Evolutionary conservation across 2,797 vertebrate genomes (phyloP).

Genomic region (Chelidonichthys spinosus): DNA sequence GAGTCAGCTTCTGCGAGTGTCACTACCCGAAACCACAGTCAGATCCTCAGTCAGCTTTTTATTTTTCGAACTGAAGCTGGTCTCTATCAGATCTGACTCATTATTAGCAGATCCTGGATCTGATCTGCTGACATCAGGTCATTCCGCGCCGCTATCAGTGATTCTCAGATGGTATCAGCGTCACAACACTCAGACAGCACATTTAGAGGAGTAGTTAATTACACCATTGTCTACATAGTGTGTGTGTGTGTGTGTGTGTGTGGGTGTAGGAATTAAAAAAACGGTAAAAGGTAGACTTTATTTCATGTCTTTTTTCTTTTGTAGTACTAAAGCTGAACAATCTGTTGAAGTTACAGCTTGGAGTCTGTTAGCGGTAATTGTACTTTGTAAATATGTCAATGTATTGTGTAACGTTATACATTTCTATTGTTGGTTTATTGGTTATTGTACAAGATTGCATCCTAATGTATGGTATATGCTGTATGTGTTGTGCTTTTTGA

Average conservation of each 20-base stretch:
- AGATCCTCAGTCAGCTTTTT: constrained; percentile 78
- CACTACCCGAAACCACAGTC: constrained; percentile 68
- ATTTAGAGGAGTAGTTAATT: constrained; percentile 66
- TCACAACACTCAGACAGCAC: constrained; percentile 64
- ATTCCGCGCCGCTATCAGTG: constrained; percentile 71
- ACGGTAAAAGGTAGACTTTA: constrained; percentile 8
- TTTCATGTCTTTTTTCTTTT: constrained; percentile 17
- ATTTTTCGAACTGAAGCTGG: constrained; percentile 46
- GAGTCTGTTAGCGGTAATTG: constrained; percentile 29
- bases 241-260: not conserved
- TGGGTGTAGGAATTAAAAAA: constrained; percentile 22
- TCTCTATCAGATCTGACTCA: constrained; percentile 79
- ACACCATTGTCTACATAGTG: constrained; percentile 50
- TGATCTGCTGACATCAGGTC: constrained; percentile 80
- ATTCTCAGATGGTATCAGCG: constrained; percentile 67
- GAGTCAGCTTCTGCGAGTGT: constrained; percentile 76
- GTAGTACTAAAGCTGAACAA: constrained; percentile 20
- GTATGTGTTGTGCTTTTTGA: constrained; percentile 70
- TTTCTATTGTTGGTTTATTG: constrained; percentile 66
- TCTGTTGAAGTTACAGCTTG: constrained; percentile 17
- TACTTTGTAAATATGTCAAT: constrained; percentile 69
- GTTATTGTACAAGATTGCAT: constrained; percentile 54
- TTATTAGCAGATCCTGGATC: constrained; percentile 75
- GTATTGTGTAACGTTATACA: constrained; percentile 62
- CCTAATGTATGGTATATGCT: constrained; percentile 53